A percentile compares a stretch with the other conserved stretches of the same genome.
Evolutionary conservation across 2,888 invertebrate species (phyloP).

Genomic region (Pseudoips prasinana): DNA sequence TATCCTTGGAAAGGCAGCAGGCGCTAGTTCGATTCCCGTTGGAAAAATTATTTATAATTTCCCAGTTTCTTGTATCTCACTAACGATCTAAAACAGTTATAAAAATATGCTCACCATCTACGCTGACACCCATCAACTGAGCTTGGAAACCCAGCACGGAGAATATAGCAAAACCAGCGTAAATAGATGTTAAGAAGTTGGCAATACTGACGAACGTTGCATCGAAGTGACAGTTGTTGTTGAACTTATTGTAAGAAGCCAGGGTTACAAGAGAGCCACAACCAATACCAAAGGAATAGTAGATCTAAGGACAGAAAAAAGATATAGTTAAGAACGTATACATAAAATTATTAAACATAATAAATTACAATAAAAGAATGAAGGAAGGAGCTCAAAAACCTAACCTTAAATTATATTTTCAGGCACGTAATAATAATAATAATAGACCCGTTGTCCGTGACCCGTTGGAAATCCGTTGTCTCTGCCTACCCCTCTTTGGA

Average conservation of each 20-base stretch:
- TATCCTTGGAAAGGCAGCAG: no score
- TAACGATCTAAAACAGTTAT: no score
- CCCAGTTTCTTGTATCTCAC: no score
- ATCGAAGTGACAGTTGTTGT: slow-evolving; percentile 88
- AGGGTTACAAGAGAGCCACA: slow-evolving; percentile 89
- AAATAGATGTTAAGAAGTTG: slow-evolving; percentile 88
- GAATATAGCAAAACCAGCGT: slow-evolving; percentile 91
- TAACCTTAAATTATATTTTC: no score
- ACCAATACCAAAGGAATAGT: slow-evolving; percentile 91
- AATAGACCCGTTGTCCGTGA: no score
- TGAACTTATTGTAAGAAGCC: slow-evolving; percentile 87
- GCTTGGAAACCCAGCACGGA: slow-evolving; percentile 89
- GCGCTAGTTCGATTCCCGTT: no score
- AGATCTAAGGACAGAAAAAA: slow-evolving; percentile 76
- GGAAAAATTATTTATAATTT: no score
- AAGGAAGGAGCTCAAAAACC: no score
- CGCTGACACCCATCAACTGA: slow-evolving; percentile 83
- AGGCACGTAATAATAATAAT: slow-evolving; percentile 8
- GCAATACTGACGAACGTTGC: slow-evolving; percentile 87
- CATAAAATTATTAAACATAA: no score
- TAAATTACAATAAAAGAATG: no score
- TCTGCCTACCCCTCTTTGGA: no score
- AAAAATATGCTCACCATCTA: slow-evolving; percentile 75
- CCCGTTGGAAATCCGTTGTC: no score
- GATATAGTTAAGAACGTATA: slow-evolving; percentile 3